Base-by-base conservation (phyloP, 92 coral and sea anemone genomes). In the Palythoa heliodiscus region DNA sequence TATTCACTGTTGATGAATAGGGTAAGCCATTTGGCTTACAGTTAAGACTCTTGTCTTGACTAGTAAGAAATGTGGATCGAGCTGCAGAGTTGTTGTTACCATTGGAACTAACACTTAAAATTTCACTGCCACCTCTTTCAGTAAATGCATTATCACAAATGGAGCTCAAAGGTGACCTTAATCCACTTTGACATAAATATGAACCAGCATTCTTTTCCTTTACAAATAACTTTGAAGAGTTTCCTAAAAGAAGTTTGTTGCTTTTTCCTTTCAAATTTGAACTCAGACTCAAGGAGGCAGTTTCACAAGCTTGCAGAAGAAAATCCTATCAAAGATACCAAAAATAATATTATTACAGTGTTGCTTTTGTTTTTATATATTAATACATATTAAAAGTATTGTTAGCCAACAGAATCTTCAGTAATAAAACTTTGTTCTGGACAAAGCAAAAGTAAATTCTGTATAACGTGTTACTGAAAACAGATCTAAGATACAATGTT, bases 251-350 rank as follows among this genome's bases (percentile, higher is more conserved):
- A 3, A 29, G 1, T 7, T 39, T 67, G 61, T 25, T 39, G 9
- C 16, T 48, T 66, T 48, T 64, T 39, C 60, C 84, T 37, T 68
- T 80, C 40, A 80, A 80, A 17, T 80, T 66, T 67, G 84, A n/a
- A 12, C 39, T 81, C 23, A 70, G 70, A 50, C 35, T 82, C 11
- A 70, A 64, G 48, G 87, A 61, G 19, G 83, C 87, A 80, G 89
- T 75, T 15, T 89, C 93, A 88, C 93, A 91, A 23, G 91, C 93
- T 38, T 87, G 87, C 58, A 91, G 83, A 43, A 91, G 91, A 80
- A 91, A 91, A n/a, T 91, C 93, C 93, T 91, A 73, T 23, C 78
- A 79, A 61, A 48, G 14, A 13, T 0, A 19, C 23, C 35, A n/a
- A 76, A 6, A 39, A 79, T 11, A 29, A 29, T n/a, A n/a, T n/a